Evolutionary conservation across 2,888 invertebrate genomes (phyloP), one percentile per base, ranked within the genome.

Genomic region (Drosophila austrosaltans): DNA sequence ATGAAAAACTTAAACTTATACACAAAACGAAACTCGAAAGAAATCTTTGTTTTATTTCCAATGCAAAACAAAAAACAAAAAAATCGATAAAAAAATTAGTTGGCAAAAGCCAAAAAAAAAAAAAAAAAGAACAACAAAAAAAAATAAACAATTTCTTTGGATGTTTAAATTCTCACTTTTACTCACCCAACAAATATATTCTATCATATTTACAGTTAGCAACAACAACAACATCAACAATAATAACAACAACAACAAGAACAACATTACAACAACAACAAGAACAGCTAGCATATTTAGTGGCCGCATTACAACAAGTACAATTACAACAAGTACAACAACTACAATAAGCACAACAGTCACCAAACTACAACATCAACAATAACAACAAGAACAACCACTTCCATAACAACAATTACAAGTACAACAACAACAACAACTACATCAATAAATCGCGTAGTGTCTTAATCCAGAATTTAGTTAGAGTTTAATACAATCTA

Each of bases 1-100:
- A 83, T 80, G 82, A 83, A 82, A 79, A 85, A 83, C 83, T 83
- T 83, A 86, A 83, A 83, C 83, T 83, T 83, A 83, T 83, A 83
- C 83, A 83, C 83, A 88, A 83, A 83, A 83, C 81, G 66, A 73
- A 66, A 82, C 83, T 80, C 78, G 76, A 83, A 82, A 54, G 72
- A 75, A 80, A 83, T 80, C 86, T 82, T 83, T 83, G 83, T 83
- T 83, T 83, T 83, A 88, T 83, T 83, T 83, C 79, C 65, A 66
- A 28, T 30, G 30, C 30, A 30, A 30, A 3, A 40, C 40, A 44
- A 44, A 44, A 44, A 20, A 8, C 20, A 20, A 20, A 44, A 3
- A 48, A 10, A 48, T 25, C 22, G 22, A 48, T 3, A 54, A 54
- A 66, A 63, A 65, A 70, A 73, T 57, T 59, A 72, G 65, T 72